Conservation (phyloP, 2,113 vertebrate genomes). For the Dipodomys merriami region DNA sequence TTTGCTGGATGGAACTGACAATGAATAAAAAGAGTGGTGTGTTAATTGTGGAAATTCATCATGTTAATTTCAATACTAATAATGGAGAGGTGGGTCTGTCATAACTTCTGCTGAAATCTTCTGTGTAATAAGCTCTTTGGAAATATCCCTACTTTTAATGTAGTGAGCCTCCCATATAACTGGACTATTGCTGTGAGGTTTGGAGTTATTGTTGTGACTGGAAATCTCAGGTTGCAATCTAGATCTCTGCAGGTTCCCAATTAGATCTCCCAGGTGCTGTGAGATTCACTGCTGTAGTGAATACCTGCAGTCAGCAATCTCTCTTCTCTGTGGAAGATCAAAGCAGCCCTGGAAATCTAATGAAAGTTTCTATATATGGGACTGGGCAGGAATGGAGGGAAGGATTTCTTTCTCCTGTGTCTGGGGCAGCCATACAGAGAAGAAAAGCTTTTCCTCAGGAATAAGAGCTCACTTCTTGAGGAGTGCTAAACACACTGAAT, state of each 20-base stretch:
- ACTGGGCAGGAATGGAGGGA: slow-evolving; percentile 10
- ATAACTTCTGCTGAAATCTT: not conserved
- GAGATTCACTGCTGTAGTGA: not conserved
- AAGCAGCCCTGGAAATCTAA: slow-evolving; percentile 50
- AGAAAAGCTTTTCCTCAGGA: slow-evolving; percentile 3
- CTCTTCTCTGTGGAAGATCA: slow-evolving; percentile 39
- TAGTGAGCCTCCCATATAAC: not conserved
- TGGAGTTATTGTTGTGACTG: slow-evolving; percentile 1
- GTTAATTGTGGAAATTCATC: not conserved
- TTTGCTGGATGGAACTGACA: not conserved
- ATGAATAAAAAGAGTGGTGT: not conserved
- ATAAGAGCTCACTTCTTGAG: not conserved
- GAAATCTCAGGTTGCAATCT: slow-evolving; percentile 31
- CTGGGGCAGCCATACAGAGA: not conserved
- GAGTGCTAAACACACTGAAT: too few relatives aligned
- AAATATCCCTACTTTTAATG: not conserved
- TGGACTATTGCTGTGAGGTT: not conserved
- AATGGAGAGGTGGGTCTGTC: not conserved
- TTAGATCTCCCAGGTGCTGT: not conserved
- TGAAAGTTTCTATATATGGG: slow-evolving; percentile 50
- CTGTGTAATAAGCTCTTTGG: not conserved
- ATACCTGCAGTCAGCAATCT: slow-evolving; percentile 38
- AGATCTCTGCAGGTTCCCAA: slow-evolving; percentile 13
- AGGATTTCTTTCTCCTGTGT: slow-evolving; percentile 54
- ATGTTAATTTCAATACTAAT: not conserved